Evolutionary conservation across 2,113 vertebrate genomes (phyloP).

Genomic region (Hydropotes inermis): DNA sequence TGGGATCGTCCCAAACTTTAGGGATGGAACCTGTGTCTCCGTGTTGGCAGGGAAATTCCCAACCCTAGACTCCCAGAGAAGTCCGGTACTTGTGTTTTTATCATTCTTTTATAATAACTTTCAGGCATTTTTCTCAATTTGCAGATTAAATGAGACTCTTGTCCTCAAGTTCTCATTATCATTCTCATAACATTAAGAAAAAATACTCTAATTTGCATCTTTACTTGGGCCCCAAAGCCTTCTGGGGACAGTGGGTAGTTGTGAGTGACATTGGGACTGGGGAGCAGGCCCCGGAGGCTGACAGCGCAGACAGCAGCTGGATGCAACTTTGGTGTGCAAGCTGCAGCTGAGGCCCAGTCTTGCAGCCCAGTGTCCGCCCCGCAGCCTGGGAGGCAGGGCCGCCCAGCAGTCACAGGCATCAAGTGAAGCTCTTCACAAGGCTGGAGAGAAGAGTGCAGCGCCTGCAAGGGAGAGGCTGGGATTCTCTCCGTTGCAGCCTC

Average conservation of each 20-base stretch:
- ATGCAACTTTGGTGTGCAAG: neutral
- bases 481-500: neutral
- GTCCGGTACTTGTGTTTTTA: neutral
- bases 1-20: neutral
- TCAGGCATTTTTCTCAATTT: neutral
- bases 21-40: neutral
- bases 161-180: neutral
- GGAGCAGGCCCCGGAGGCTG: neutral
- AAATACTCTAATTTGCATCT: neutral
- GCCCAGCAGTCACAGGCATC: too few species aligned
- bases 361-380: neutral
- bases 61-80: neutral
- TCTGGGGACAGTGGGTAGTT: neutral
- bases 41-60: neutral
- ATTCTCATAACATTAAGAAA: constrained; percentile 6
- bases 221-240: neutral
- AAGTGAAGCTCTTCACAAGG: neutral
- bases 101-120: neutral
- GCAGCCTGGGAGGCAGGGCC: neutral
- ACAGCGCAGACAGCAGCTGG: neutral
- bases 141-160: neutral
- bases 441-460: neutral
- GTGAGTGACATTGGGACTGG: neutral
- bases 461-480: neutral
- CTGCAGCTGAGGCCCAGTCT: neutral